Percentiles rank a stretch among this genome's conserved stretches.
Evolutionary conservation across 2,113 vertebrate genomes (phyloP).

Genomic region (Tringa solitaria): DNA sequence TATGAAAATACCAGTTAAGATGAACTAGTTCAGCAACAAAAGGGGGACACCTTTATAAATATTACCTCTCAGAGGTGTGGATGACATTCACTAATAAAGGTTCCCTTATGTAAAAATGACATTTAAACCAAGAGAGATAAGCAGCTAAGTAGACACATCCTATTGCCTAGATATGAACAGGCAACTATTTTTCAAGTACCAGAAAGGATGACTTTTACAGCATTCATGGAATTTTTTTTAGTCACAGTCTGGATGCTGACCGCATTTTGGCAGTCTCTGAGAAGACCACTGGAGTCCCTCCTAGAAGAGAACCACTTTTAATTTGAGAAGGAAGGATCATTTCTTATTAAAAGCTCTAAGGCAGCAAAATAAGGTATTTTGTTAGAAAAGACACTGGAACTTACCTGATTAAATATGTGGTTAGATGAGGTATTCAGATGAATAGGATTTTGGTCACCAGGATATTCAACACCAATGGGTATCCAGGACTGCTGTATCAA

Average conservation of each 20-base stretch:
- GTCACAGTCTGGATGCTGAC: not conserved
- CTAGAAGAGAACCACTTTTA: not conserved
- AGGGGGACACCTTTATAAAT: slow-evolving; percentile 2
- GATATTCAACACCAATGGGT: not conserved
- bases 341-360: not conserved
- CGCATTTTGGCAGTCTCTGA: not conserved
- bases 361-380: not conserved
- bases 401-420: not conserved
- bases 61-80: slow-evolving; percentile 15
- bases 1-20: not conserved
- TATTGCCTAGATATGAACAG: not conserved
- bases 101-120: slow-evolving; percentile 44
- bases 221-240: not conserved
- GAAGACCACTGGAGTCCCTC: not conserved
- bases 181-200: not conserved
- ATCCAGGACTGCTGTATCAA: not conserved
- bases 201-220: not conserved
- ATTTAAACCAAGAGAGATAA: slow-evolving; percentile 16
- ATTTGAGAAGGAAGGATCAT: not conserved
- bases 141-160: not conserved
- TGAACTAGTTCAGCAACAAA: not conserved
- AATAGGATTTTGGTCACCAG: not conserved
- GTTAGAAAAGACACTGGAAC: not conserved
- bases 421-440: not conserved
- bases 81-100: slow-evolving; percentile 41